Evolutionary conservation across 2,113 vertebrate species (phyloP).

Genomic region (Malurus melanocephalus): DNA sequence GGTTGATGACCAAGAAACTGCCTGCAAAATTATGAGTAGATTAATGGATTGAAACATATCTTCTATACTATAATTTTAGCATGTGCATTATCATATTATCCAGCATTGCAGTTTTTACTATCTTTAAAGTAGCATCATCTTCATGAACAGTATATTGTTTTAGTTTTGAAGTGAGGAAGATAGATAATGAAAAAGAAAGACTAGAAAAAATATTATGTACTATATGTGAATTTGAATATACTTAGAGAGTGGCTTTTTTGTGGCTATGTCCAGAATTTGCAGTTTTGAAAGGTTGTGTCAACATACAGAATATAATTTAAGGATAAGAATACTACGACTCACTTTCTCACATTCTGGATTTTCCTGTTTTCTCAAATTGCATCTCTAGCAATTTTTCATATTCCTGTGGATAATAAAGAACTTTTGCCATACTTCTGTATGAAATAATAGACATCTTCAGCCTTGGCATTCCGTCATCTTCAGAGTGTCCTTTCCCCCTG

Average conservation of each 20-base stretch:
- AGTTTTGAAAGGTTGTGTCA: background rate
- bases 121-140: background rate
- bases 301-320: background rate
- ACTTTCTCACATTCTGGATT: background rate
- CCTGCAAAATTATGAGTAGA: background rate
- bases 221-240: background rate
- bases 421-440: background rate
- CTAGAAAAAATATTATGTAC: background rate
- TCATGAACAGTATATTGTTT: background rate
- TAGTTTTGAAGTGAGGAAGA: background rate
- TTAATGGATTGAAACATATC: background rate
- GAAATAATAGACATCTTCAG: background rate
- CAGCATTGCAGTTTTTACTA: background rate
- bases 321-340: background rate
- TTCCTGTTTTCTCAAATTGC: background rate
- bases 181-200: background rate
- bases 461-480: background rate
- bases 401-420: background rate
- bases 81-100: background rate
- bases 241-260: background rate
- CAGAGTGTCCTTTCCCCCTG: background rate
- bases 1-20: background rate
- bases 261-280: background rate
- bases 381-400: background rate
- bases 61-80: background rate